Evolutionary conservation across 2,888 invertebrate genomes (phyloP).

Genomic region (Papilio demoleus): DNA sequence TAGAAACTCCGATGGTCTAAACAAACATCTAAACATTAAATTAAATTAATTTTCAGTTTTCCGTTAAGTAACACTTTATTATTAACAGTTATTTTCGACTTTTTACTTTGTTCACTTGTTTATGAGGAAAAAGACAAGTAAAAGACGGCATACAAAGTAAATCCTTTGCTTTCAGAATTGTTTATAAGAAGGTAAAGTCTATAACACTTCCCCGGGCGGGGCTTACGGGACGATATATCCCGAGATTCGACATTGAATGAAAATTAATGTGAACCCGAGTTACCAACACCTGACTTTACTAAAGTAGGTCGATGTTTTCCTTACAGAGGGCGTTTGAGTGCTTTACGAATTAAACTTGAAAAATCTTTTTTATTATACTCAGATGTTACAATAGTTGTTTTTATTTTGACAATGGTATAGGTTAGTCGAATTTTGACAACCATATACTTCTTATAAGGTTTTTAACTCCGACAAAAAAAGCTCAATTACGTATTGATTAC

Average conservation of each 20-base stretch:
- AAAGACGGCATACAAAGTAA: background rate
- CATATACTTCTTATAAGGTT: too few species aligned
- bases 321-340: conserved; percentile 59
- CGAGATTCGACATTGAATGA: conserved; percentile 67
- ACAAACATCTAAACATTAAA: too few species aligned
- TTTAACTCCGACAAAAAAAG: too few species aligned
- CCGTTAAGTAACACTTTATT: background rate
- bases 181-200: conserved; percentile 27
- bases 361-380: conserved; percentile 1
- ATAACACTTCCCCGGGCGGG: conserved; percentile 5
- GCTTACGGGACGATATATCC: conserved; percentile 44
- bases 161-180: conserved; percentile 18
- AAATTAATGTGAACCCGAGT: conserved; percentile 74
- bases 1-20: background rate
- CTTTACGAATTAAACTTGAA: conserved; percentile 50
- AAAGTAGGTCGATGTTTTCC: conserved; percentile 64
- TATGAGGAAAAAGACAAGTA: background rate
- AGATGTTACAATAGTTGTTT: too few species aligned
- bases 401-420: too few species aligned
- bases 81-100: too few species aligned
- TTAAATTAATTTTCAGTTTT: too few species aligned
- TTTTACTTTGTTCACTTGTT: background rate
- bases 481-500: background rate
- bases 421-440: too few species aligned
- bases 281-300: conserved; percentile 72